Conservation (phyloP, 2,113 vertebrate species). For the Eulacestoma nigropectus region DNA sequence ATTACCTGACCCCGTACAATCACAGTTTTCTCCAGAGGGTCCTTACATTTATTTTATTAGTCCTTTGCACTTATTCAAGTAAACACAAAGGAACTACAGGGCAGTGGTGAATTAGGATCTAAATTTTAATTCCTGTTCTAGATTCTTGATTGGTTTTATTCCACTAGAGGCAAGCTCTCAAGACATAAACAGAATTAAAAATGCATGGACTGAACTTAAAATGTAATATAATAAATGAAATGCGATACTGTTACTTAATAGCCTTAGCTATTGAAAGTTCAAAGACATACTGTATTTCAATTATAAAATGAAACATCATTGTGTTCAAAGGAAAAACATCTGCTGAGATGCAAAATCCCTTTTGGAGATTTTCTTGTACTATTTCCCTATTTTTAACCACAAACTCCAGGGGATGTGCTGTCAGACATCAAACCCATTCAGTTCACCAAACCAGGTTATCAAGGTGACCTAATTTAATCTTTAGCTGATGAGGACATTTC, state of each 20-base stretch:
- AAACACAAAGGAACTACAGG: conserved; percentile 4
- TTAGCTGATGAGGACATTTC: conserved; percentile 8
- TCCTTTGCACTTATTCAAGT: not conserved
- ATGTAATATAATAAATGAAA: conserved; percentile 35
- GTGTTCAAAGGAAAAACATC: conserved; percentile 32
- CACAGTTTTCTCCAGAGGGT: not conserved
- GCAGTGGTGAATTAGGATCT: not conserved
- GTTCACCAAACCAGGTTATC: conserved; percentile 39
- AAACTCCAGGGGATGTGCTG: not conserved
- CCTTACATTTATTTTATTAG: not conserved
- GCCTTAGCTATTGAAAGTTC: conserved; percentile 7
- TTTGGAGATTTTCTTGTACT: not conserved
- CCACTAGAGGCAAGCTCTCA: conserved; percentile 18
- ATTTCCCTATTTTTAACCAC: conserved; percentile 6
- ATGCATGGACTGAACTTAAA: conserved; percentile 44
- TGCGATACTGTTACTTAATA: conserved; percentile 30
- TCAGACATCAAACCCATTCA: not conserved
- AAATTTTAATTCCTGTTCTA: conserved; percentile 20
- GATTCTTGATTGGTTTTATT: conserved; percentile 32
- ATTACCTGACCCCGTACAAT: not conserved
- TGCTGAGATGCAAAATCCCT: not conserved
- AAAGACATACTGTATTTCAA: conserved; percentile 33
- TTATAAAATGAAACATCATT: conserved; percentile 28
- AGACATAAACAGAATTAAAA: conserved; percentile 53
- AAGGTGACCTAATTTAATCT: conserved; percentile 29